Base-by-base conservation (phyloP, 2,888 invertebrate genomes). In the Mesodorylaimus sp. region DNA sequence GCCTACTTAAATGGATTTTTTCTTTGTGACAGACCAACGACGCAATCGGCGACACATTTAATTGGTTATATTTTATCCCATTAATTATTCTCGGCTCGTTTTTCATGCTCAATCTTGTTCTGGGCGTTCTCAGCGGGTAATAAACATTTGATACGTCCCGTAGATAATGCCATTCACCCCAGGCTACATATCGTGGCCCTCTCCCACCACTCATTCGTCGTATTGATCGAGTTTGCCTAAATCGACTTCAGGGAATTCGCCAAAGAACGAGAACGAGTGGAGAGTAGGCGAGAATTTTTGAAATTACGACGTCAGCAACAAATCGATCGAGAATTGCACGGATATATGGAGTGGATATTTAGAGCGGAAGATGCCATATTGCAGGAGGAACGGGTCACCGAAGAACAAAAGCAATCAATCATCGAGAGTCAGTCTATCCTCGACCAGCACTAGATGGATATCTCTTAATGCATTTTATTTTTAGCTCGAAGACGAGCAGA, bases 1-100 rank as follows among this genome's bases (percentile, higher is more conserved):
- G n/a, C n/a, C n/a, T n/a, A n/a, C n/a, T n/a, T n/a, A n/a, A n/a
- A n/a, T n/a, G n/a, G n/a, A n/a, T n/a, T n/a, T n/a, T n/a, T n/a
- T n/a, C n/a, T n/a, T n/a, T n/a, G n/a, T n/a, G n/a, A n/a, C n/a
- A 97, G 95, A 97, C 95, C 75, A 95, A 97, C 76, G 97, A 99
- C 77, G 93, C 95, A 67, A 79, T 91, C 74, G 97, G 97, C 73
- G 86, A 83, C 77, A 77, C 79, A 72, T 97, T 83, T 77, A 99
- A 99, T 77, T 97, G 93, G 93, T 83, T 97, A 75, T 99, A 99
- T 79, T 99, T 99, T 79, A 89, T 97, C 76, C 93, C 97, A 75
- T 84, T 99, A 71, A 97, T 95, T 76, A 89, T 99, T 73, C 80
- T 99, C 75, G 97, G 97, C 76, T 99, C 97, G 74, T 99, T 99